Percentiles rank a stretch among this genome's conserved stretches.
Evolutionary conservation across 2,888 invertebrate species (phyloP).

Genomic region (Alviniconcha strummeri): DNA sequence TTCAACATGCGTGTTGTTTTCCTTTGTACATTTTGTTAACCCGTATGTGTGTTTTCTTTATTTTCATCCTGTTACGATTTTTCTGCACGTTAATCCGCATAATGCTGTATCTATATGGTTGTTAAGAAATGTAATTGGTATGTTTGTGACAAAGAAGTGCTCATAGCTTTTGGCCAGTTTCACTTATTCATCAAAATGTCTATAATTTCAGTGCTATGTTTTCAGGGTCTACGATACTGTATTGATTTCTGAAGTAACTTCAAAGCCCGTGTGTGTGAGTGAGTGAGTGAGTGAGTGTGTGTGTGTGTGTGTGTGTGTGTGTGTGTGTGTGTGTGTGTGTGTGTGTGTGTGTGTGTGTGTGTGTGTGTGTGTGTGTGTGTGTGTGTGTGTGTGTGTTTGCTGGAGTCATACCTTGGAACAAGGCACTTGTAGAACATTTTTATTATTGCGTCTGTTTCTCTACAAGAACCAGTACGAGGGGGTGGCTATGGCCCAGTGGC

Average conservation of each 20-base stretch:
- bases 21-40: background rate
- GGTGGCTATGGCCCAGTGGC: background rate
- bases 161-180: background rate
- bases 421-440: too few species aligned
- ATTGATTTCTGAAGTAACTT: too few species aligned
- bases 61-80: too few species aligned
- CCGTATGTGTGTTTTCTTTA: background rate
- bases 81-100: too few species aligned
- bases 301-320: conserved; percentile 4
- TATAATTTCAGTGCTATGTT: too few species aligned
- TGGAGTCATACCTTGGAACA: background rate
- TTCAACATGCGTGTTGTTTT: background rate
- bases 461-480: background rate
- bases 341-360: background rate
- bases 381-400: background rate
- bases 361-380: conserved; percentile 10
- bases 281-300: conserved; percentile 1
- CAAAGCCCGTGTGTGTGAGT: background rate
- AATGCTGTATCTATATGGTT: too few species aligned
- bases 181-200: background rate
- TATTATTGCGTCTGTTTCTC: too few species aligned
- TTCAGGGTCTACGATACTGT: too few species aligned
- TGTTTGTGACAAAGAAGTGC: background rate
- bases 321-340: background rate
- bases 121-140: too few species aligned